A percentile compares a stretch with the other conserved stretches of the same genome.
Evolutionary conservation across 1,140 invertebrate genomes (phyloP).

Genomic region (Drosophila fuyamai): DNA sequence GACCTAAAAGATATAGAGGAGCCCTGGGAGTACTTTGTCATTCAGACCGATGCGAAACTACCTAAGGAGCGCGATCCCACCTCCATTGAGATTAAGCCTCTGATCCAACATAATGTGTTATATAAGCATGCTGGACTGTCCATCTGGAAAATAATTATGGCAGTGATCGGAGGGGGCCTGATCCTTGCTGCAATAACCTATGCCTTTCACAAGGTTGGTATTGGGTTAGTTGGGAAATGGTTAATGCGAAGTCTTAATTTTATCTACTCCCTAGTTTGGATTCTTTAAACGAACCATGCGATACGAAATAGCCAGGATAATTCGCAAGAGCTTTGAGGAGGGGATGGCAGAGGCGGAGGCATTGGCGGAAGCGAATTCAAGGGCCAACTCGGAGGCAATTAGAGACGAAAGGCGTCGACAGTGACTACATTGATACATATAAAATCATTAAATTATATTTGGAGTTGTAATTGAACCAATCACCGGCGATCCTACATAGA

Average conservation of each 20-base stretch:
- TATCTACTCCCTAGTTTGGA: slow-evolving; percentile 44
- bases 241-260: neutral
- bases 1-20: slow-evolving; percentile 80
- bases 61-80: slow-evolving; percentile 63
- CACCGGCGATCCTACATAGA: no score
- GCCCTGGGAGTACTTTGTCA: slow-evolving; percentile 82
- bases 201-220: slow-evolving; percentile 71
- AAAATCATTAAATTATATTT: no score
- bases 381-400: no score
- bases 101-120: slow-evolving; percentile 76
- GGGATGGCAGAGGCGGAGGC: neutral
- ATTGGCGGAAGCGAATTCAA: no score
- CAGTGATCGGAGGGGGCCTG: slow-evolving; percentile 73
- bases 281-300: slow-evolving; percentile 73
- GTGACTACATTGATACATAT: no score
- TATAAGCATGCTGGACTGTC: slow-evolving; percentile 67
- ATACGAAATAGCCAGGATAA: slow-evolving; percentile 63
- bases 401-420: no score
- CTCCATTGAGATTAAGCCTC: slow-evolving; percentile 50
- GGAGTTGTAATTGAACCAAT: no score
- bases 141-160: slow-evolving; percentile 75
- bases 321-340: neutral
- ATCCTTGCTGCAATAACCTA: slow-evolving; percentile 68
- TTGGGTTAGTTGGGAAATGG: neutral
- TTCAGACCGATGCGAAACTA: slow-evolving; percentile 65